These are phyloP conservation scores for Lutjanus erythropterus DNA, from an alignment of 2,113 vertebrate species.

Conservation along the genomic window DNA sequence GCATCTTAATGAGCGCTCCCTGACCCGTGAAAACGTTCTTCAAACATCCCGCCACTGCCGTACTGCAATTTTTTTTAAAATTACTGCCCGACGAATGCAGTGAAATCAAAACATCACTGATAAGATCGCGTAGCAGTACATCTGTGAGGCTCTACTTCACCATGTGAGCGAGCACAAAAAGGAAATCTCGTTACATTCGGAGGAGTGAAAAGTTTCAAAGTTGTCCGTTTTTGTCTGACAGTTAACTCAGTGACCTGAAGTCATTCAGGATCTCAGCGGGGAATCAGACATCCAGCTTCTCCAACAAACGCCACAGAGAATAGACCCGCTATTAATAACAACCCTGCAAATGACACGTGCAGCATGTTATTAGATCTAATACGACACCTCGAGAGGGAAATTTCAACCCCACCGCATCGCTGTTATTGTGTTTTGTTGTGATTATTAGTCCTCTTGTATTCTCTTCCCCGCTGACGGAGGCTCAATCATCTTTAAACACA, in stretches of 20 bases:
- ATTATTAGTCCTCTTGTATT: conserved; percentile 34
- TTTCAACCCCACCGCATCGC: conserved; percentile 38
- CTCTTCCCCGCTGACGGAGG: conserved; percentile 21
- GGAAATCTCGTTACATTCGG: conserved; percentile 10
- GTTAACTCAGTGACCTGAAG: conserved; percentile 17
- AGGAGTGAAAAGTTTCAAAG: conserved; percentile 13
- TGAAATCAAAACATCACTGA: no score
- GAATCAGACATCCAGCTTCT: background rate
- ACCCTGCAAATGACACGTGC: conserved; percentile 13
- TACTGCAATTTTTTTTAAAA: background rate
- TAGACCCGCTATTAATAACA: conserved; percentile 25
- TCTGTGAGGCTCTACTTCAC: background rate
- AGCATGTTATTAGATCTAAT: conserved; percentile 42
- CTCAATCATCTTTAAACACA: conserved; percentile 29
- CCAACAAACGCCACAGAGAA: background rate
- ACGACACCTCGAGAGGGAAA: conserved; percentile 42
- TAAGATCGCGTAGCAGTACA: background rate
- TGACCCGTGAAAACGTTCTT: no score
- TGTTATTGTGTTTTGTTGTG: conserved; percentile 34
- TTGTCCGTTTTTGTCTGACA: conserved; percentile 8
- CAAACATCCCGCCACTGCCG: no score
- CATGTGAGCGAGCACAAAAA: background rate
- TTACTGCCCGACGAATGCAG: background rate
- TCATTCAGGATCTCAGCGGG: conserved; percentile 18
- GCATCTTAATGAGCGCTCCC: no score